Percentiles rank a stretch among this genome's conserved stretches.
These are phyloP conservation scores for Plectropomus leopardus DNA, from an alignment of 2,113 vertebrate genomes.

Conservation along the genomic window DNA sequence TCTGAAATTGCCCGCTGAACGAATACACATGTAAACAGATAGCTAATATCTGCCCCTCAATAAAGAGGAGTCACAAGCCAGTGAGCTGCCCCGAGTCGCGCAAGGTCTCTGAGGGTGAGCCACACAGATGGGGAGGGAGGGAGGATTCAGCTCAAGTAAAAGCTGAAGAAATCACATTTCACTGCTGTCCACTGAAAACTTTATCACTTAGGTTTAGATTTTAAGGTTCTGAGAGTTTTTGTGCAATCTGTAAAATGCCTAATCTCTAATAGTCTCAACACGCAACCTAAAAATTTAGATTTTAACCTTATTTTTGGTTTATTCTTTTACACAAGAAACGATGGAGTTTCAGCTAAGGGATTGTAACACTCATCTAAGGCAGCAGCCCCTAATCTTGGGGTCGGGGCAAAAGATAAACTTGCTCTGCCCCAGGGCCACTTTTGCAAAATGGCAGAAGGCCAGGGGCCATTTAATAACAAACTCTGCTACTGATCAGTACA, in stretches of 20 bases:
- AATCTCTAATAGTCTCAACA: not conserved
- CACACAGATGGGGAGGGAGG: conserved; percentile 14
- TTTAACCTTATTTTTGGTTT: not conserved
- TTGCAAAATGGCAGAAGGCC: no score
- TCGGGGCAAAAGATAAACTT: not conserved
- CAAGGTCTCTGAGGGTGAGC: conserved; percentile 44
- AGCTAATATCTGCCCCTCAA: conserved; percentile 79
- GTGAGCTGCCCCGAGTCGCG: conserved; percentile 53
- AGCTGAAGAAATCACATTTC: conserved; percentile 40
- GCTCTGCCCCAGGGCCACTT: no score
- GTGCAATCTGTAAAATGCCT: not conserved
- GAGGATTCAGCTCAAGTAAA: conserved; percentile 9
- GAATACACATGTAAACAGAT: conserved; percentile 83
- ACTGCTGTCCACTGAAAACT: conserved; percentile 19
- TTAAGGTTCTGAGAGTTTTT: not conserved
- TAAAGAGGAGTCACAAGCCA: conserved; percentile 76
- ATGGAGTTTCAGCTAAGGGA: not conserved
- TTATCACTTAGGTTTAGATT: conserved; percentile 4
- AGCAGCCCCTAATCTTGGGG: not conserved
- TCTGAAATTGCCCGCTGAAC: conserved; percentile 79
- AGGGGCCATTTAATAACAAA: no score
- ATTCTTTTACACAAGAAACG: not conserved
- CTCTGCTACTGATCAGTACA: no score
- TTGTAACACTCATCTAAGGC: no score
- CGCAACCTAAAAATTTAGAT: not conserved